Percentiles rank a stretch among this genome's conserved stretches.
phyloP scores from a whole-genome alignment of 2,113 vertebrate genomes.

The Anhinga rufa region DNA sequence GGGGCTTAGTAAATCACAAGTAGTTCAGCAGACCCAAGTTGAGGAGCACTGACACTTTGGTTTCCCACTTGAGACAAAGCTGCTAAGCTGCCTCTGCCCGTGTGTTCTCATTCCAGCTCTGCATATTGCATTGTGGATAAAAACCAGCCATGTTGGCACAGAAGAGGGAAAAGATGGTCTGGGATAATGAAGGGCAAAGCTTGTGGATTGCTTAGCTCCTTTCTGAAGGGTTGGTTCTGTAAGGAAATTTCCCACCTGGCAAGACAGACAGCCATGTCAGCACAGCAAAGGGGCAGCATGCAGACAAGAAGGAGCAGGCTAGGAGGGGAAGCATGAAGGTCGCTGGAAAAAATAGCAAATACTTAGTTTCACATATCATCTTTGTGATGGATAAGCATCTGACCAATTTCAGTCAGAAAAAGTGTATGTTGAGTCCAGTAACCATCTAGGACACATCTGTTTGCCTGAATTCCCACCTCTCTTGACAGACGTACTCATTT shows the following conservation, averaged over 20 bases:
- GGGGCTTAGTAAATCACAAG: background rate
- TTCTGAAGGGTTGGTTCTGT: background rate
- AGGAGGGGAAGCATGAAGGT: background rate
- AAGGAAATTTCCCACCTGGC: background rate
- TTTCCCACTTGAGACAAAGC: background rate
- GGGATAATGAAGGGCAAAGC: background rate
- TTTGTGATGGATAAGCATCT: background rate
- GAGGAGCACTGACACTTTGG: background rate
- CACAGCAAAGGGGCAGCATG: background rate
- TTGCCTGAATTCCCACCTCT: background rate
- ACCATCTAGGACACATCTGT: background rate
- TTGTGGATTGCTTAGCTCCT: background rate
- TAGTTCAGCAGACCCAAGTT: background rate
- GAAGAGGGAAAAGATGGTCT: background rate
- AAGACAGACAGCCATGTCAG: background rate
- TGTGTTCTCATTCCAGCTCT: background rate
- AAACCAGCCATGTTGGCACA: background rate
- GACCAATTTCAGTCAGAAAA: background rate
- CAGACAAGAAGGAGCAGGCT: background rate
- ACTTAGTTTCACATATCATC: background rate
- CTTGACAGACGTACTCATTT: background rate
- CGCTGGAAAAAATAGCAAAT: background rate
- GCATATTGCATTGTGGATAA: background rate
- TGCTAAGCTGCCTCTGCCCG: background rate
- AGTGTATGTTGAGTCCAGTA: background rate